These are phyloP conservation scores for Liodrosophila aerea DNA, from an alignment of 2,888 invertebrate genomes.

Conservation along the genomic window DNA sequence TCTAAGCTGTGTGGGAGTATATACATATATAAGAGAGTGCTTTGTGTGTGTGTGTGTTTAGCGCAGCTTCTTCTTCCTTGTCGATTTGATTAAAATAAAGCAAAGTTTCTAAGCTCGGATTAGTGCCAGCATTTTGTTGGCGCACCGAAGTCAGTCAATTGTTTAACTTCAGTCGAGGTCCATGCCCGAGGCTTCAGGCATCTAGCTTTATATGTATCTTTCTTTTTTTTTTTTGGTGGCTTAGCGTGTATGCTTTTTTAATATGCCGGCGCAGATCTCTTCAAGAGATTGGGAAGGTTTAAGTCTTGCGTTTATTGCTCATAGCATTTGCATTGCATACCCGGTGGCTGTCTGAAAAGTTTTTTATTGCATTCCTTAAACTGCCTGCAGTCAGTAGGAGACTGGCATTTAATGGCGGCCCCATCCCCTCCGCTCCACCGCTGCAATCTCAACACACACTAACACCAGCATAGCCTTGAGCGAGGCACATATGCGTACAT, in stretches of 20 bases:
- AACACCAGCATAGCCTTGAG: constrained; percentile 5
- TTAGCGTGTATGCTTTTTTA: constrained; percentile 33
- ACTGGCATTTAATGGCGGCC: constrained; percentile 24
- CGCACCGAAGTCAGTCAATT: constrained; percentile 52
- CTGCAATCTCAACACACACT: neutral
- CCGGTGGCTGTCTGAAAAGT: constrained; percentile 65
- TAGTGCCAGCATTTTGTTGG: constrained; percentile 67
- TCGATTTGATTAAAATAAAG: constrained; percentile 76
- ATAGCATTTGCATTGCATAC: constrained; percentile 65
- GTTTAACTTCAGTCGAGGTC: constrained; percentile 35
- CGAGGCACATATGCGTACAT: too few relatives aligned
- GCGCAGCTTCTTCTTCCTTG: constrained; percentile 3
- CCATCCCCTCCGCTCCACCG: neutral
- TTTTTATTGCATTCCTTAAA: constrained; percentile 73
- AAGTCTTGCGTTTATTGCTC: constrained; percentile 50
- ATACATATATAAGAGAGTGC: neutral
- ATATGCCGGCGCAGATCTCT: constrained; percentile 27
- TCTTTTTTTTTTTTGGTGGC: neutral
- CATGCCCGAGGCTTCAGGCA: neutral
- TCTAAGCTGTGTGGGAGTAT: constrained; percentile 1
- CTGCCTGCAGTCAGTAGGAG: constrained; percentile 44
- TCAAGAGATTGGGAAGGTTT: constrained; percentile 37
- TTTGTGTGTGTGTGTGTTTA: neutral
- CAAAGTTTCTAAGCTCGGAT: constrained; percentile 76
- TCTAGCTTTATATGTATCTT: neutral